Evolutionary conservation across 2,797 vertebrate genomes (phyloP).

Genomic region (Podarcis lilfordi): DNA sequence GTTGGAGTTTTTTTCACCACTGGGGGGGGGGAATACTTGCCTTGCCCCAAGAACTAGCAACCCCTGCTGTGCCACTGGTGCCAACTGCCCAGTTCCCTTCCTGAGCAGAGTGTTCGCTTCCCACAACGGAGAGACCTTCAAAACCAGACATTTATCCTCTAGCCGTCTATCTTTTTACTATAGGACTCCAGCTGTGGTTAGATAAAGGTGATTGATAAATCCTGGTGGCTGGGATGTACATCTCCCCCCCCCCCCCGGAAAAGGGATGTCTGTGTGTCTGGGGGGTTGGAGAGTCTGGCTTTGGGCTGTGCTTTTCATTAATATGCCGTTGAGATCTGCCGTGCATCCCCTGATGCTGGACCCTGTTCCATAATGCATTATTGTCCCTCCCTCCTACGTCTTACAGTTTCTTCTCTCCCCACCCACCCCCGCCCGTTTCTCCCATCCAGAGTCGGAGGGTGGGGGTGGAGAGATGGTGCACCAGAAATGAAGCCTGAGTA

Average conservation of each 20-base stretch:
- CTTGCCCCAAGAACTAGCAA: too few relatives aligned
- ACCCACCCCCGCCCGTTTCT: too few relatives aligned
- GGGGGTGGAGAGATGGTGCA: not conserved
- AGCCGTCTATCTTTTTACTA: slow-evolving; percentile 24
- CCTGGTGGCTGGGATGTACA: slow-evolving; percentile 45
- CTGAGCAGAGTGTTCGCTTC: not conserved
- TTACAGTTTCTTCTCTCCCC: not conserved
- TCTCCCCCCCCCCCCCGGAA: not conserved
- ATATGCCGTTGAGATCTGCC: not conserved
- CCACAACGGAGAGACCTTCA: slow-evolving; percentile 10
- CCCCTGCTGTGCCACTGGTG: too few relatives aligned
- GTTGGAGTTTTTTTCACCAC: too few relatives aligned
- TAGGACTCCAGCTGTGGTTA: slow-evolving; percentile 48
- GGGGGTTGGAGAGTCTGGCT: not conserved
- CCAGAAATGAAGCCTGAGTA: fast-evolving
- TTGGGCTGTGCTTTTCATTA: not conserved
- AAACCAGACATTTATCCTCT: slow-evolving; percentile 40
- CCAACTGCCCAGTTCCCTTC: not conserved
- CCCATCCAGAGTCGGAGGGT: fast-evolving
- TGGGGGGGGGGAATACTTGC: too few relatives aligned
- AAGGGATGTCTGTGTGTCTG: not conserved
- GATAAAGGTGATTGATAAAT: slow-evolving; percentile 61
- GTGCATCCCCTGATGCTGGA: not conserved
- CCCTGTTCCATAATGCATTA: too few relatives aligned
- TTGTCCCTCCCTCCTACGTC: fast-evolving